Base-by-base conservation (phyloP, 2,113 vertebrate species). In the Muntiacus muntjak region DNA sequence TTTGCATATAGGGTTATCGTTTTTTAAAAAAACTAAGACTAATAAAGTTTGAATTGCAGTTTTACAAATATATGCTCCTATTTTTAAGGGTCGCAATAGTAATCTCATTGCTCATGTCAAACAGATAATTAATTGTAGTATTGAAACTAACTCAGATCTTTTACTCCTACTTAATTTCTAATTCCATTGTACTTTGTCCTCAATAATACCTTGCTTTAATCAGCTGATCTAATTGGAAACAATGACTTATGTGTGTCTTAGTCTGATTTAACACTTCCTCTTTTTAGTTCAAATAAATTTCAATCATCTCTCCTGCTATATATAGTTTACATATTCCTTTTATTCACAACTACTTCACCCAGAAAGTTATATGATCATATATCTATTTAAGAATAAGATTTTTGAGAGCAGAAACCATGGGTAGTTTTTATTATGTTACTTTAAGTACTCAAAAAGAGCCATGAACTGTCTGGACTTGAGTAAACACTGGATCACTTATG, bases 131-230 rank as follows among this genome's bases (percentile, higher is more conserved):
- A 94, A 89, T 28, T 62, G 8, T 14, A 83, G 7, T 43, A 64
- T 12, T 97, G 50, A 96, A 93, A 85, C 17, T 40, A 89, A 84
- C 36, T 67, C 30, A 54, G 26, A 5, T 86, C 55, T 93, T 67
- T 45, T 21, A 85, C 19, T 67, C 8, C 8, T 47, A 19, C 28
- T 74, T 91, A 89, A 60, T 78, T 96, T 85, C 14, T 52, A 87
- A 45, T 28, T 57, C 13, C n/a, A 15, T 92, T 74, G 15, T 43
- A 84, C n/a, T 79, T 97, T 87, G 43, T 89, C 54, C 16, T 95
- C 45, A 89, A 45, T 57, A 92, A 85, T n/a, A 81, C 3, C 62
- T 92, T 89, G 16, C 36, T 95, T 96, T 89, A 87, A 92, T 87
- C 6, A 95, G 55, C 17, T 82, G 55, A 96, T 10, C 1, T 82